Base-by-base conservation (phyloP, 2,113 vertebrate genomes). In the Myotis yumanensis region DNA sequence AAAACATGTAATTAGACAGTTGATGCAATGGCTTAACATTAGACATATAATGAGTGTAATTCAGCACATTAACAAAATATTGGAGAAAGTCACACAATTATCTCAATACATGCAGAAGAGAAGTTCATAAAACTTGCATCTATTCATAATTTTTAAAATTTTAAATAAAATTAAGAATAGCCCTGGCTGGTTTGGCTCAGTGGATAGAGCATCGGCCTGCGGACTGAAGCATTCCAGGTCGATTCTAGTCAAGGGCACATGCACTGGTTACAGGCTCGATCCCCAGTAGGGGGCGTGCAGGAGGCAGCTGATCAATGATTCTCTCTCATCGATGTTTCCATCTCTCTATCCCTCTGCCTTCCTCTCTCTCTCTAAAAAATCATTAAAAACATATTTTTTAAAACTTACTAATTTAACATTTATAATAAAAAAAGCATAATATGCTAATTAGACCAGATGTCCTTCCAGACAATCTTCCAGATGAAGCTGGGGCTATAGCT, bases 101-200 rank as follows among this genome's bases (percentile, higher is more conserved):
- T 85, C 51, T 89, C 62, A 91, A 40, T 62, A 43, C 18, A 75
- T 59, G 69, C 62, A 83, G 32, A 81, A 89, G 91, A 83, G 23
- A 37, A 86, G 28, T 59, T 79, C 17, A n/a, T 68, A 79, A 92
- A 72, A 57, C 71, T 28, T 91, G 75, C n/a, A 76, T 85, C 52
- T 80, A 40, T 57, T 71, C 20, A 93, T 40, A 89, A 82, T 22
- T 86, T 64, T 1, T 51, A 80, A 83, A 22, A 1, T 66, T 91
- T 86, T 2, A 32, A 79, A 76, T 62, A 66, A 95, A 93, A 51
- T 66, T 72, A 93, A 64, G n/a, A 80, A 84, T 90, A 76, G 73
- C 62, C 62, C 30, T 16, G 5, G 62, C 62, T 32, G 30, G 28
- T 66, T 66, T 66, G 12, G 30, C 30, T 66, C 62, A 32, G 62